Base-by-base conservation (phyloP, 2,797 vertebrate species). In the Allenopithecus nigroviridis region DNA sequence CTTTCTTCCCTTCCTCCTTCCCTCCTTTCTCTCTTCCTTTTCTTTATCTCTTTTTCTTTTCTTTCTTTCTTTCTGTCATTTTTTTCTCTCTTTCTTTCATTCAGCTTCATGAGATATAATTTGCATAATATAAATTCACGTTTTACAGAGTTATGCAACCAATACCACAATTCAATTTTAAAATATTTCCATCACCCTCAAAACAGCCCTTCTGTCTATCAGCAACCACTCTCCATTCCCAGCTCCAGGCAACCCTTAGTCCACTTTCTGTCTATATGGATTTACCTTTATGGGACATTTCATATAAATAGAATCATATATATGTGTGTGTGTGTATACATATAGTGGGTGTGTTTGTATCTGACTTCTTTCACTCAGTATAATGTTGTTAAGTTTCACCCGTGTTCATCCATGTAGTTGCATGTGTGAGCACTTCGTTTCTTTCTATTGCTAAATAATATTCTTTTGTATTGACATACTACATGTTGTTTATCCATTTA, bases 341-440 rank as follows among this genome's bases (percentile, higher is more conserved):
- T 16, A 68, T 17, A 68, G 16, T n/a, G 64, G 64, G 64, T 33
- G 19, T 91, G 10, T 92, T 33, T 79, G 48, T 68, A 36, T 72
- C 26, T 93, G 41, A 5, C 5, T 84, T 94, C 11, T 93, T 96
- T 92, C 22, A 30, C 26, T 79, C 80, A 74, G 43, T n/a, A 50
- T 59, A 83, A 68, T 12, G 8, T 48, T 80, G 53, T 91, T 26
- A 92, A 46, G 8, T 78, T 85, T 89, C 24, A 72, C 59, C 7
- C 28, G 41, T 46, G 11, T 85, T 89, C 24, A 72, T 68, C 5
- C 33, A 53, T 46, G 11, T 19, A 64, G 16, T 48, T 57, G 26
- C 39, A 36, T 39, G 6, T 84, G 14, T 43, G 48, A 92, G 13
- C 16, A 53, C 16, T 50, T 68, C n/a, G 2, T 72, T 93, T 75